These are phyloP conservation scores for Pseudopodoces humilis DNA, from an alignment of 2,113 vertebrate genomes.

Conservation along the genomic window DNA sequence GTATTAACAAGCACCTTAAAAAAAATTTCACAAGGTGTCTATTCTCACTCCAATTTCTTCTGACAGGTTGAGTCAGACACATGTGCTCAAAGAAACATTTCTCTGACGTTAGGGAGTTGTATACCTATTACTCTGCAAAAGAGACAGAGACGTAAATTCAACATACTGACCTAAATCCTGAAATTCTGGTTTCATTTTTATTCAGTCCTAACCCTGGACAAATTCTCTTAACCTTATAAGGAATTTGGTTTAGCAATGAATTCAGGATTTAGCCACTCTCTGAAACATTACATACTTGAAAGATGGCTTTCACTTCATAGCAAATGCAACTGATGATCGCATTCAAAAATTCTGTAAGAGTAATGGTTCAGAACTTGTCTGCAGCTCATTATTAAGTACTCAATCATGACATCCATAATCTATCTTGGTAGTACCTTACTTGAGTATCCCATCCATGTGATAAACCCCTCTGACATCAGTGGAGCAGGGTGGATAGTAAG, in stretches of 20 bases:
- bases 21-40: background rate
- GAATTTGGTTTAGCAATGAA: background rate
- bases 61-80: background rate
- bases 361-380: background rate
- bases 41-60: background rate
- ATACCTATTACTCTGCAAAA: background rate
- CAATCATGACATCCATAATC: background rate
- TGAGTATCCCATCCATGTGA: background rate
- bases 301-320: background rate
- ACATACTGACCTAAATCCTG: background rate
- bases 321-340: background rate
- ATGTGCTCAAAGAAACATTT: background rate
- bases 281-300: background rate
- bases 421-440: background rate
- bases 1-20: slow-evolving; percentile 27
- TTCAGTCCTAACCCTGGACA: background rate
- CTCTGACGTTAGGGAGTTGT: background rate
- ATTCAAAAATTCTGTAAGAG: background rate
- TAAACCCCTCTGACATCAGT: background rate
- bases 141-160: background rate
- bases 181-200: background rate
- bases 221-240: background rate
- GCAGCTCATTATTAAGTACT: background rate
- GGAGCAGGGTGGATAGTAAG: background rate
- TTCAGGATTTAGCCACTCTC: background rate